Conservation (phyloP, 2,113 vertebrate genomes). For the Gavialis gangeticus region DNA sequence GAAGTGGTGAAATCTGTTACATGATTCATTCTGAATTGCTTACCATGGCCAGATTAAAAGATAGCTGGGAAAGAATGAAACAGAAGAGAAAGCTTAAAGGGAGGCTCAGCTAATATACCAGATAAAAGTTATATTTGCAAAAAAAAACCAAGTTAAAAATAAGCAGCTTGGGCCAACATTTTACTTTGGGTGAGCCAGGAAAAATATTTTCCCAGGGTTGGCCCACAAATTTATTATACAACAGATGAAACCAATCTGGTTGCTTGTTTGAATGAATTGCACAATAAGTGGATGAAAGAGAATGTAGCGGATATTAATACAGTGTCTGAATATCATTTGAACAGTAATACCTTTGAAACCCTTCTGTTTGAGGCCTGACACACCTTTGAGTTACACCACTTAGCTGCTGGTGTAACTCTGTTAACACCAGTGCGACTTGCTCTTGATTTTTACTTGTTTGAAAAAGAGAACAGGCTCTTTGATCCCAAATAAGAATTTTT, state of each 20-base stretch:
- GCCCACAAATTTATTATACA: conserved; percentile 19
- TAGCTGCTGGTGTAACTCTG: neutral
- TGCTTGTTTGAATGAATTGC: conserved; percentile 53
- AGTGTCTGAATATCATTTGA: neutral
- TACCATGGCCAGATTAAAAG: conserved; percentile 57
- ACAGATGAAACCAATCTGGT: conserved; percentile 60
- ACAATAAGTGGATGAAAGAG: conserved; percentile 18
- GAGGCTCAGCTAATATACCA: conserved; percentile 45
- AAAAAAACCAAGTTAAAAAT: conserved; percentile 23
- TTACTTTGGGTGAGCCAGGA: conserved; percentile 54
- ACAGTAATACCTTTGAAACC: neutral
- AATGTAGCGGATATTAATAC: neutral
- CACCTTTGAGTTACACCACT: neutral
- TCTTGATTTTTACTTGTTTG: neutral
- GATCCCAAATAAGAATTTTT: neutral
- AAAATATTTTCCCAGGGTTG: conserved; percentile 64
- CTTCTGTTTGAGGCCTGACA: neutral
- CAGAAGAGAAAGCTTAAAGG: conserved; percentile 23
- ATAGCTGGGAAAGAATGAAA: conserved; percentile 36
- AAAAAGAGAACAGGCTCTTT: neutral
- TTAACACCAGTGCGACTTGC: neutral
- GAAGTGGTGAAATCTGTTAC: conserved; percentile 38
- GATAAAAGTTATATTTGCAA: conserved; percentile 55
- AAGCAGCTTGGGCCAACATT: conserved; percentile 44
- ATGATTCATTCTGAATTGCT: conserved; percentile 62